A percentile compares a stretch with the other conserved stretches of the same genome.
Evolutionary conservation across 2,888 invertebrate genomes (phyloP).

Genomic region (Diplolepis rosae): DNA sequence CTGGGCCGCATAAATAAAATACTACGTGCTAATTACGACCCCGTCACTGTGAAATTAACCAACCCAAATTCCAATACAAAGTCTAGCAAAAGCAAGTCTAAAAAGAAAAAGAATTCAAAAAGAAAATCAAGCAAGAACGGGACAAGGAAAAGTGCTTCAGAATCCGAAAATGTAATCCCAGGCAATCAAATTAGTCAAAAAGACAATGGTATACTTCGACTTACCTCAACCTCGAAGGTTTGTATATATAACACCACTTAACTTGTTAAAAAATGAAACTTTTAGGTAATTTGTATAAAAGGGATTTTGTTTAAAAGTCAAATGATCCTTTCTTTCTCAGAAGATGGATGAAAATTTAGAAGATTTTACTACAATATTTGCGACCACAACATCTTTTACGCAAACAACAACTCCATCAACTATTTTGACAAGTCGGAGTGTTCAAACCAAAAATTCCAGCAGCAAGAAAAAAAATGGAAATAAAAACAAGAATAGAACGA

Average conservation of each 20-base stretch:
- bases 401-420: neutral
- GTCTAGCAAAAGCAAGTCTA: slow-evolving; percentile 61
- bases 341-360: neutral
- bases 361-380: neutral
- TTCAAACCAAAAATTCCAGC: slow-evolving; percentile 25
- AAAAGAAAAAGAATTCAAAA: slow-evolving; percentile 53
- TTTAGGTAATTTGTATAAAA: neutral
- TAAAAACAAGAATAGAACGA: slow-evolving; percentile 46
- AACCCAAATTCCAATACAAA: slow-evolving; percentile 65
- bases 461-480: slow-evolving; percentile 54
- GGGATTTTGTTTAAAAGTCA: neutral
- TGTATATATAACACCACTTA: no score
- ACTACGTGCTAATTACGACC: slow-evolving; percentile 86
- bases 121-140: slow-evolving; percentile 44
- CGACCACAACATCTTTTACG: slow-evolving; percentile 1
- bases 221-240: slow-evolving; percentile 11
- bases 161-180: slow-evolving; percentile 13
- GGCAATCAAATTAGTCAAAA: neutral
- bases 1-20: slow-evolving; percentile 88
- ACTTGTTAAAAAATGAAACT: neutral
- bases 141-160: slow-evolving; percentile 35
- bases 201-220: neutral
- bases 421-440: slow-evolving; percentile 26
- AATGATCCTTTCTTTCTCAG: neutral
- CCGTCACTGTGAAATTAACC: slow-evolving; percentile 85